Evolutionary conservation across 2,888 invertebrate species (phyloP), one percentile per base, ranked within the genome.

Genomic region (Eilema sororculum): DNA sequence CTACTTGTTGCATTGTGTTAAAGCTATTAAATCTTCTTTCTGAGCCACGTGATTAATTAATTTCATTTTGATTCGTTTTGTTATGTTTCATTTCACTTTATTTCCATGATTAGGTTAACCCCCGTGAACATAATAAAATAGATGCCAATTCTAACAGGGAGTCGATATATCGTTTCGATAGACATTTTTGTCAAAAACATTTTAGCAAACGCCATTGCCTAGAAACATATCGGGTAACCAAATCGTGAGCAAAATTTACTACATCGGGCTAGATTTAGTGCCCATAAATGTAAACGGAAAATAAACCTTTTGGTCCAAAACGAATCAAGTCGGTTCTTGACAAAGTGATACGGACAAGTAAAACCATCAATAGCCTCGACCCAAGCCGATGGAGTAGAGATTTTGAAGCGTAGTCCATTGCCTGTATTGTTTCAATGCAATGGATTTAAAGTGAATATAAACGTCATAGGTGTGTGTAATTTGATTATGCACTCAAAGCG

Each of bases 211-310:
- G 62, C 67, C 57, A 61, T 66, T 64, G 69, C 59, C 46, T 65
- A 73, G 65, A 67, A 73, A 68, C 59, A 72, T 65, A 74, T 62
- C 56, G 33, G 61, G 57, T 64, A 69, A 71, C 64, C 70, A 67
- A 81, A 80, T 74, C 65, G 74, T 71, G 58, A 79, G 75, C 71
- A 71, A 79, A 81, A 77, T 79, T 79, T 75, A 77, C 77, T 72
- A 73, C 75, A 69, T 59, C 69, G 69, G 64, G 74, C 79, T 80
- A 73, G 73, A 74, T 74, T 77, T 74, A 67, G 68, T 69, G 73
- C 60, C 75, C 69, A 75, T 79, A 79, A 81, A 80, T 79, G 65
- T 68, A 69, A 81, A 74, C 68, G 72, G 68, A 81, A 81, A 79
- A 79, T 76, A 77, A 77, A 77, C 68, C 71, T 72, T 81, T 72